phyloP scores from a whole-genome alignment of 2,113 vertebrate genomes.

The Puffinus mauretanicus region DNA sequence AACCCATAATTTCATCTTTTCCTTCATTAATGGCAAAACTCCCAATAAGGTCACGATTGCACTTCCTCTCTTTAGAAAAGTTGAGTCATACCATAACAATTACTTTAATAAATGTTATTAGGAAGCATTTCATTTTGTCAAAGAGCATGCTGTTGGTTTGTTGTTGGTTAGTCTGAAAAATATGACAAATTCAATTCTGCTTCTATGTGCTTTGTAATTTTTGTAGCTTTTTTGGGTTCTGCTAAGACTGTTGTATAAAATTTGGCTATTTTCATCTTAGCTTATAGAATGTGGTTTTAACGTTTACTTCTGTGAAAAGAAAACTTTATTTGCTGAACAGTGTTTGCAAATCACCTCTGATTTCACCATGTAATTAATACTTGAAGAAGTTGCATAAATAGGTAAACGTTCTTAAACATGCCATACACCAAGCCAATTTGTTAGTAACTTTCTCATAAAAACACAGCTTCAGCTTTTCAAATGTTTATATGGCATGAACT shows the following conservation, averaged over 20 bases:
- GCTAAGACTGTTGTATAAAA: neutral
- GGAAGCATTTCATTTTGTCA: neutral
- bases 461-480: neutral
- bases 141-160: neutral
- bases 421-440: neutral
- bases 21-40: slow-evolving; percentile 1
- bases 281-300: neutral
- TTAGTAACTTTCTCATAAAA: neutral
- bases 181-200: neutral
- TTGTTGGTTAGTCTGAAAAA: neutral
- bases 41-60: neutral
- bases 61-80: slow-evolving; percentile 9
- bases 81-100: slow-evolving; percentile 27
- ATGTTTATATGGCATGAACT: neutral
- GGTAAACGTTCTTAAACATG: neutral
- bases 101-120: slow-evolving; percentile 27
- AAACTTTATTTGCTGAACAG: neutral
- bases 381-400: neutral
- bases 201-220: neutral
- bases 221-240: neutral
- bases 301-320: neutral
- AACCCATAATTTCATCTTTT: slow-evolving; percentile 1
- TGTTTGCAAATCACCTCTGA: neutral
- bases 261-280: neutral
- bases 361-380: neutral